Percentiles rank a stretch among this genome's conserved stretches.
phyloP scores from a whole-genome alignment of 2,888 invertebrate genomes.

The Sycophila texana region DNA sequence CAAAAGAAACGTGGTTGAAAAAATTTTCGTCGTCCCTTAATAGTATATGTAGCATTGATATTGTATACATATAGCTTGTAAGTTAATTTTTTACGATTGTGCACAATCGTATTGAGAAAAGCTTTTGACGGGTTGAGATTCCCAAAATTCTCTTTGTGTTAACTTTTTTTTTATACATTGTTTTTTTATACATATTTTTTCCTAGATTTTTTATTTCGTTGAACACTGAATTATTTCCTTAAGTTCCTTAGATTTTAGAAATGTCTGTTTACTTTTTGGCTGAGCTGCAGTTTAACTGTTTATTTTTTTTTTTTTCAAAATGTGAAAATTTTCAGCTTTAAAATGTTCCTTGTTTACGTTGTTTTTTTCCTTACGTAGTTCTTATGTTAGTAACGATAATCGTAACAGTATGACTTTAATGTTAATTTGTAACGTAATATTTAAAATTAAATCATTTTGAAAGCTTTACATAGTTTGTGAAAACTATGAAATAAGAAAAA shows the following conservation, averaged over 20 bases:
- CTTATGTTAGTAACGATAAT: too few species aligned
- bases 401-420: too few species aligned
- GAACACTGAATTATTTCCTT: conserved; percentile 66
- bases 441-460: too few species aligned
- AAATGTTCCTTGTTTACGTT: too few species aligned
- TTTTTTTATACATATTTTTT: conserved; percentile 65
- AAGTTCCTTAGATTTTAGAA: conserved; percentile 62
- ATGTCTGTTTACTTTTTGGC: conserved; percentile 40
- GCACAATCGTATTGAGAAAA: conserved; percentile 13
- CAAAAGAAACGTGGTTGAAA: conserved; percentile 19
- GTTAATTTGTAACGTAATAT: too few species aligned
- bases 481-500: not conserved
- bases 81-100: conserved; percentile 35
- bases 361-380: too few species aligned
- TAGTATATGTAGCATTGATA: conserved; percentile 43
- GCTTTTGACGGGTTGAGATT: conserved; percentile 23
- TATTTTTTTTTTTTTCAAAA: not conserved
- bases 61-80: conserved; percentile 48
- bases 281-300: not conserved
- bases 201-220: conserved; percentile 68
- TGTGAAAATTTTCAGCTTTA: not conserved
- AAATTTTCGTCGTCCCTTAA: conserved; percentile 49
- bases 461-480: too few species aligned
- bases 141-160: conserved; percentile 21
- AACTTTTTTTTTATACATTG: conserved; percentile 60